Percentiles rank a stretch among this genome's conserved stretches.
These are phyloP conservation scores for Procavia capensis DNA, from an alignment of 2,113 vertebrate species.

Conservation along the genomic window DNA sequence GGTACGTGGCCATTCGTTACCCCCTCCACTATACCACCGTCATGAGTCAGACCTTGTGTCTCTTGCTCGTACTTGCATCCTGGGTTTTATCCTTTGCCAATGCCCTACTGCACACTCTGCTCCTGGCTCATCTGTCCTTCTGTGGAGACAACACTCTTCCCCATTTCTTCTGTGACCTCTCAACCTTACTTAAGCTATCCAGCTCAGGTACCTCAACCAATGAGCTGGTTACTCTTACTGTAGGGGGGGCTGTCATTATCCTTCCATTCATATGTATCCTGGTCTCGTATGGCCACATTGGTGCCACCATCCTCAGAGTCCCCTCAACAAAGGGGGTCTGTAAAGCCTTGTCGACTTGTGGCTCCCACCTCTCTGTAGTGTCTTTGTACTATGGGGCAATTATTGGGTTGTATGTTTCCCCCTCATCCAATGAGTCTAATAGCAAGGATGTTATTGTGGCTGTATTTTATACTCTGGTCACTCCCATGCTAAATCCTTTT, in stretches of 20 bases:
- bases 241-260: background rate
- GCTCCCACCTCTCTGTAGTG: constrained; percentile 69
- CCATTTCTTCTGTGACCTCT: constrained; percentile 79
- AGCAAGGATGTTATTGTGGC: constrained; percentile 65
- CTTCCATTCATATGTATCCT: constrained; percentile 50
- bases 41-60: constrained; percentile 68
- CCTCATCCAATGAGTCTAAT: background rate
- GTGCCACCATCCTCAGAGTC: constrained; percentile 21
- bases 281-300: constrained; percentile 1
- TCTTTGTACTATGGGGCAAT: constrained; percentile 65
- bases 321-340: background rate
- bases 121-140: constrained; percentile 59
- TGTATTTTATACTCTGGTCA: constrained; percentile 65
- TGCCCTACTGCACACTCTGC: constrained; percentile 68
- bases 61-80: constrained; percentile 49
- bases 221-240: constrained; percentile 45
- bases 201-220: constrained; percentile 69
- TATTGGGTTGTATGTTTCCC: constrained; percentile 60
- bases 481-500: constrained; percentile 73
- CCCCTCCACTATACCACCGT: constrained; percentile 65
- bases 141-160: constrained; percentile 46
- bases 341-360: constrained; percentile 72
- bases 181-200: constrained; percentile 70
- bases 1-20: constrained; percentile 74
- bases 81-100: constrained; percentile 50